Base-by-base conservation (phyloP, 2,888 invertebrate species). In the Mycalesis mineus region DNA sequence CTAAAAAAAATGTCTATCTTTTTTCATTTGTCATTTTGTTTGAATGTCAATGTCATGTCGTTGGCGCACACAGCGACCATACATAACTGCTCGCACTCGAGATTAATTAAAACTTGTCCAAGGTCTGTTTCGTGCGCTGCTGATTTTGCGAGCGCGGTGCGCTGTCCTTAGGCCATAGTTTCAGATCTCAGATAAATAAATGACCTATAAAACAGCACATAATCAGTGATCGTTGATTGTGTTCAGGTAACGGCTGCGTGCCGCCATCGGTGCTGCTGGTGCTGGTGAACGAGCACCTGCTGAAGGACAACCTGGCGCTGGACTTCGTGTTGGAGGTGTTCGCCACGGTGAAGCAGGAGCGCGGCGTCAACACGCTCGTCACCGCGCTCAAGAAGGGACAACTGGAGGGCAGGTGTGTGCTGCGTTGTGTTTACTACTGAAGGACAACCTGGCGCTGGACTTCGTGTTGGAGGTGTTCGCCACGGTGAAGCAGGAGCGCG, bases 241-340 rank as follows among this genome's bases (percentile, higher is more conserved):
- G 9, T 15, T 14, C 68, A 92, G 92, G 96, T 60, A 97, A 97
- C 86, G 96, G 95, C 62, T 95, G 97, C 78, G 95, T 98, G 73
- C 96, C 97, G 65, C 96, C 98, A 65, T 94, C 94, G 71, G 96
- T 97, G 65, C 93, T 98, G 71, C 92, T 95, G 77, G 96, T 96
- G 78, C 91, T 97, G 78, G 94, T 95, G 79, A 96, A 96, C 86
- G 97, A 98, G 88, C 98, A 98, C 90, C 92, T 98, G 75, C 93
- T 97, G 68, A 97, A 97, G 83, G 96, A 97, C 92, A 96, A 97
- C 81, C 92, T 98, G 81, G 97, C 98, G 61, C 92, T 98, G 74
- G 97, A 98, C 73, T 98, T 98, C 88, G 93, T 98, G 74, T 93
- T 98, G 72, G 95, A 97, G 85, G 94, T 98, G 80, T 97, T 97